A percentile compares a stretch with the other conserved stretches of the same genome.
phyloP scores from a whole-genome alignment of 2,113 vertebrate genomes.

The Bubalus kerabau region DNA sequence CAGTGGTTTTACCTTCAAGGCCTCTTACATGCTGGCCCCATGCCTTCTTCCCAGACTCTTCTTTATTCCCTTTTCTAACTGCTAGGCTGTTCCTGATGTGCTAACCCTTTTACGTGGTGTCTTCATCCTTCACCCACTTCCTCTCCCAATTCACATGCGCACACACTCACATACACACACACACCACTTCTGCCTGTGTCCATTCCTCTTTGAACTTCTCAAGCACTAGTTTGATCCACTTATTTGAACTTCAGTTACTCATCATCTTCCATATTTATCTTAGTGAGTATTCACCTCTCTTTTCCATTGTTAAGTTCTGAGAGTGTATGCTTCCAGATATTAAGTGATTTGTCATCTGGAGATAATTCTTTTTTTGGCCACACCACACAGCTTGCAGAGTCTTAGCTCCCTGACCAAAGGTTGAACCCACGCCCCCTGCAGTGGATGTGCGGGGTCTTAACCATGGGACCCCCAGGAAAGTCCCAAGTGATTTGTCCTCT shows the following conservation, averaged over 20 bases:
- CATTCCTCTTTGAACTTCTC: background rate
- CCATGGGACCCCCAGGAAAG: background rate
- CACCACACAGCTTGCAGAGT: background rate
- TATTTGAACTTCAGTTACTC: background rate
- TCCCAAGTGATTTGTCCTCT: background rate
- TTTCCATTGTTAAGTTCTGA: background rate
- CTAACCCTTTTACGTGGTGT: background rate
- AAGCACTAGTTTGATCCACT: background rate
- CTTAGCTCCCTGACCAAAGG: background rate
- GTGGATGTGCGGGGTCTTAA: background rate
- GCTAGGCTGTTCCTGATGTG: background rate
- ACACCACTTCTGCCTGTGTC: too few relatives aligned
- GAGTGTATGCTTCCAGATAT: background rate
- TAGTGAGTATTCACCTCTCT: background rate
- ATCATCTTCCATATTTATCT: background rate
- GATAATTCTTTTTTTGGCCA: background rate
- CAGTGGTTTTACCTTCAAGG: background rate
- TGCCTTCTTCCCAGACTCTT: background rate
- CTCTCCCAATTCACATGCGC: accelerated
- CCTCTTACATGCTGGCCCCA: background rate
- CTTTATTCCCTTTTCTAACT: background rate
- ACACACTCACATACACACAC: too few relatives aligned
- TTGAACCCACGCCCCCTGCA: background rate
- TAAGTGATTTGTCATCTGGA: background rate
- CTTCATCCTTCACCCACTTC: background rate